A percentile compares a stretch with the other conserved stretches of the same genome.
These are phyloP conservation scores for Semaprochilodus insignis DNA, from an alignment of 2,797 vertebrate species.

Conservation along the genomic window DNA sequence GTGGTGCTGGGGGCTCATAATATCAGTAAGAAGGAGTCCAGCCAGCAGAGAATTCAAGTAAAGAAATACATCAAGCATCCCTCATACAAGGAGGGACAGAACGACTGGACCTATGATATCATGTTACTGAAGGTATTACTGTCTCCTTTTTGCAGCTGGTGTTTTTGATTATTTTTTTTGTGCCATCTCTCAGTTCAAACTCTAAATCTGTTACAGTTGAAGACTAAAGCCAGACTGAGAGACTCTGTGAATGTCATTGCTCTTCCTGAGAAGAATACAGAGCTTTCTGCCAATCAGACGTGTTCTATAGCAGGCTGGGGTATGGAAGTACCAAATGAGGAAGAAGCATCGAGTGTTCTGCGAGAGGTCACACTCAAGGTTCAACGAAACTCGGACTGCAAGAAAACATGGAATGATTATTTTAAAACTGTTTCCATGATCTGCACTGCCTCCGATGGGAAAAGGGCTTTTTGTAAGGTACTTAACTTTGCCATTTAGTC, in stretches of 20 bases:
- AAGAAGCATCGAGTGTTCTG: conserved; percentile 32
- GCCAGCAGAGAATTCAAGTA: conserved; percentile 39
- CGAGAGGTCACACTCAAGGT: conserved; percentile 34
- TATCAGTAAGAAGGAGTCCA: not conserved
- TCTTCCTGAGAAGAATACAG: conserved; percentile 23
- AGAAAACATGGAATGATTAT: not conserved
- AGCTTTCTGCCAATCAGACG: not conserved
- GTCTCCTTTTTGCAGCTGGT: not conserved
- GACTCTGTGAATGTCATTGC: conserved; percentile 3
- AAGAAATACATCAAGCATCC: conserved; percentile 25
- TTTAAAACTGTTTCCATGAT: conserved; percentile 42
- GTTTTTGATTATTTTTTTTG: not conserved
- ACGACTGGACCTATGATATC: conserved; percentile 20
- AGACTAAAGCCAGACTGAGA: conserved; percentile 26
- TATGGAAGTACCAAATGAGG: not conserved
- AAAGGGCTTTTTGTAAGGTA: conserved; percentile 57
- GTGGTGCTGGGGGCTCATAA: conserved; percentile 47
- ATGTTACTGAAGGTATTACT: conserved; percentile 52
- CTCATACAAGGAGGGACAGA: not conserved
- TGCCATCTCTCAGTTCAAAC: not conserved
- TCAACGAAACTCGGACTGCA: conserved; percentile 42
- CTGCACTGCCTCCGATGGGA: conserved; percentile 42
- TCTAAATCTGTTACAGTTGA: conserved; percentile 33
- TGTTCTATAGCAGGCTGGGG: conserved; percentile 61
- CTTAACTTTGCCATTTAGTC: not conserved